A percentile compares a stretch with the other conserved stretches of the same genome.
Conservation (phyloP, 2,113 vertebrate genomes). For the Pithys albifrons region DNA sequence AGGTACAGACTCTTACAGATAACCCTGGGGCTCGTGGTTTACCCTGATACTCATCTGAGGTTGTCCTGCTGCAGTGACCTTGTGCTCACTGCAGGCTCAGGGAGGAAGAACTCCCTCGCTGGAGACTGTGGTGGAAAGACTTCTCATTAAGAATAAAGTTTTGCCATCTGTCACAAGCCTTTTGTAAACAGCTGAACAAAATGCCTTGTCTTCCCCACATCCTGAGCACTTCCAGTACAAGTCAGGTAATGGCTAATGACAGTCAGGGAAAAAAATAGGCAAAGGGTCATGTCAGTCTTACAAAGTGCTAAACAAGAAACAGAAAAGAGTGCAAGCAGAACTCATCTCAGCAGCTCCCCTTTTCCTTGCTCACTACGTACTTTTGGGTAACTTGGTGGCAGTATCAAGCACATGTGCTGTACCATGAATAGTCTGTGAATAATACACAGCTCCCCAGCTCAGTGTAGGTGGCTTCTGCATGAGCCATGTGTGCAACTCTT, state of each 20-base stretch:
- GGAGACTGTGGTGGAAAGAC: neutral
- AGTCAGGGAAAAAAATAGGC: neutral
- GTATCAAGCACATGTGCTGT: neutral
- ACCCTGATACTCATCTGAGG: neutral
- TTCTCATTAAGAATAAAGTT: slow-evolving; percentile 7
- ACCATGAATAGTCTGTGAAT: neutral
- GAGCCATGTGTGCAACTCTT: neutral
- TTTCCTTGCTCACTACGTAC: neutral
- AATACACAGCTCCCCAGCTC: neutral
- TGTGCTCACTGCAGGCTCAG: neutral
- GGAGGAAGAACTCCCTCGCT: neutral
- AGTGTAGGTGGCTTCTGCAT: neutral
- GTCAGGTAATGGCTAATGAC: neutral
- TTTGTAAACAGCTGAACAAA: slow-evolving; percentile 21
- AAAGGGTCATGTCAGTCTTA: neutral
- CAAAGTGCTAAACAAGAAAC: neutral
- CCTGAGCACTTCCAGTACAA: neutral
- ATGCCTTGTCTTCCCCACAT: neutral
- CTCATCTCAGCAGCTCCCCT: neutral
- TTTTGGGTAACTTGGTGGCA: neutral
- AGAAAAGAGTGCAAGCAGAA: neutral
- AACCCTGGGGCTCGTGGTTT: neutral
- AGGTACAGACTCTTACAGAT: neutral
- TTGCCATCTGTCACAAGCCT: slow-evolving; percentile 8
- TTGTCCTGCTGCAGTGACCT: neutral